Evolutionary conservation across 2,797 vertebrate species (phyloP).

Genomic region (Mormyrops boulengeri): DNA sequence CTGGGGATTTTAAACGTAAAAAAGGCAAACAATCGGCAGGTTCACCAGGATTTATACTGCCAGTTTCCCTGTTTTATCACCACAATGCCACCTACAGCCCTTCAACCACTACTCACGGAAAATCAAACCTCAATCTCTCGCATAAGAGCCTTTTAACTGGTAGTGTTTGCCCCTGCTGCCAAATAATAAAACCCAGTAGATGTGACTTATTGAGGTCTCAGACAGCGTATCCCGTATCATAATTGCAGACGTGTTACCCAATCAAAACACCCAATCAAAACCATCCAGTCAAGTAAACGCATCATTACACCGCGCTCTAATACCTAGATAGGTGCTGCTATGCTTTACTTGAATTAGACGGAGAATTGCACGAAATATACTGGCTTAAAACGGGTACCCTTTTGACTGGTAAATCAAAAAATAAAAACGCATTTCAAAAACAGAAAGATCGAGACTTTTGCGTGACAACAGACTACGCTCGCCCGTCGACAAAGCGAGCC

Average conservation of each 20-base stretch:
- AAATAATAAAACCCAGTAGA: background rate
- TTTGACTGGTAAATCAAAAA: background rate
- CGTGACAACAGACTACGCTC: background rate
- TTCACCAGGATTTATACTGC: background rate
- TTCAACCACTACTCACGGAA: background rate
- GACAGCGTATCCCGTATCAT: background rate
- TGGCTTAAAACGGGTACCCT: background rate
- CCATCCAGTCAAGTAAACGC: background rate
- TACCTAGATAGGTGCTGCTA: background rate
- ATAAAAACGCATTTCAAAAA: background rate
- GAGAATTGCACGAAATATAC: background rate
- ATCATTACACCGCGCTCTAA: background rate
- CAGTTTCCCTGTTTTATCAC: background rate
- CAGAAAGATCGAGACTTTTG: background rate
- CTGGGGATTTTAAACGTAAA: background rate
- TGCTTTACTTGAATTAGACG: background rate
- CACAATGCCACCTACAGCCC: background rate
- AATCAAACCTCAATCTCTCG: background rate
- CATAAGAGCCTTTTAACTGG: background rate
- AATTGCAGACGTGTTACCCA: background rate
- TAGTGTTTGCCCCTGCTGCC: background rate
- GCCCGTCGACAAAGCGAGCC: background rate
- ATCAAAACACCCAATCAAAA: background rate
- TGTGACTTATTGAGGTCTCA: background rate
- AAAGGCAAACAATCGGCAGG: background rate